Evolutionary conservation across 1,140 invertebrate genomes (phyloP).

Genomic region (Sipha flava): DNA sequence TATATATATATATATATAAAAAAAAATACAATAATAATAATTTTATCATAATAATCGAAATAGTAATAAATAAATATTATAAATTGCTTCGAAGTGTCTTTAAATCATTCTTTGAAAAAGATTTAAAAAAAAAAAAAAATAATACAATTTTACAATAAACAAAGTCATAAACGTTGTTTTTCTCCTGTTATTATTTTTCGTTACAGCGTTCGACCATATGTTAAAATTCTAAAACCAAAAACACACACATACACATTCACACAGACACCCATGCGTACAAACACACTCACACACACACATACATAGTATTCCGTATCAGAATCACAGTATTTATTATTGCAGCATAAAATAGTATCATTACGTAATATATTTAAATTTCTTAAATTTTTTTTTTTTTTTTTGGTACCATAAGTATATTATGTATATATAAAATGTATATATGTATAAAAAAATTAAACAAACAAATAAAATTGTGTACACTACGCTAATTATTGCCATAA

Average conservation of each 20-base stretch:
- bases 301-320: neutral
- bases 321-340: constrained; percentile 28
- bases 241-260: too few relatives aligned
- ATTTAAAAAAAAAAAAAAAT: neutral
- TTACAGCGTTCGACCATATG: neutral
- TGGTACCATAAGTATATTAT: constrained; percentile 17
- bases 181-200: too few relatives aligned
- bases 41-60: neutral
- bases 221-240: too few relatives aligned
- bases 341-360: constrained; percentile 14
- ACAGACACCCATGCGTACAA: too few relatives aligned
- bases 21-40: neutral
- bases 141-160: neutral
- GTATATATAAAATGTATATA: neutral
- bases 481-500: constrained; percentile 33
- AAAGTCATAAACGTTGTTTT: neutral
- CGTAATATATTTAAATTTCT: neutral
- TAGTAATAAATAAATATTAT: too few relatives aligned
- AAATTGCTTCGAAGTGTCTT: too few relatives aligned
- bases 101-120: neutral
- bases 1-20: neutral
- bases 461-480: constrained; percentile 21
- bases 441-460: constrained; percentile 12
- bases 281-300: neutral
- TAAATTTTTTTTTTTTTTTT: neutral